Evolutionary conservation across 2,797 vertebrate species (phyloP).

Genomic region (Propithecus perrieri): DNA sequence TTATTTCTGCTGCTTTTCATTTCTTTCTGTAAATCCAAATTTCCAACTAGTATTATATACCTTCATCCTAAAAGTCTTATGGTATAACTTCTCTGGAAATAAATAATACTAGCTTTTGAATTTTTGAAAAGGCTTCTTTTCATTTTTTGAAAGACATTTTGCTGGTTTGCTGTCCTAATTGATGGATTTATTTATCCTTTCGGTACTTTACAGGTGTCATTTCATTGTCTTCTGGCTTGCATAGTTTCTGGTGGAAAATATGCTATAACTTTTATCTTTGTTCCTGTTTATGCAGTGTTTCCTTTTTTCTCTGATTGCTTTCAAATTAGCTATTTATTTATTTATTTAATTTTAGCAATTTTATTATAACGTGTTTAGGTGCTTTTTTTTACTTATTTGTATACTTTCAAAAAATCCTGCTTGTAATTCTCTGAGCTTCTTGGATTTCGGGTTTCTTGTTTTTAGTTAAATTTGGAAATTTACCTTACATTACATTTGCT

Average conservation of each 20-base stretch:
- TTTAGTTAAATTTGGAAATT: not conserved
- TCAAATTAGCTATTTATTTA: not conserved
- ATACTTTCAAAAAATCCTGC: not conserved
- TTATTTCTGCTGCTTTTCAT: not conserved
- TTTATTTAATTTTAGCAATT: not conserved
- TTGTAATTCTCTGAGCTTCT: not conserved
- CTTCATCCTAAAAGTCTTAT: not conserved
- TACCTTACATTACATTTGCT: not conserved
- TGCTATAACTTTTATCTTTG: not conserved
- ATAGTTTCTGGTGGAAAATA: not conserved
- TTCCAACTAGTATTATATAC: not conserved
- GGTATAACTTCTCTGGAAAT: not conserved
- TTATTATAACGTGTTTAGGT: not conserved
- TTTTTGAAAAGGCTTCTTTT: not conserved
- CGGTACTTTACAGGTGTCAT: not conserved
- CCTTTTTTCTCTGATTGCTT: not conserved
- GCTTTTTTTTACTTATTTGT: not conserved
- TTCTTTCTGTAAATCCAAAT: not conserved
- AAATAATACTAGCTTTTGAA: not conserved
- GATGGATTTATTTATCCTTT: not conserved
- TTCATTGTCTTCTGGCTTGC: not conserved
- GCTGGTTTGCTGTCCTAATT: not conserved
- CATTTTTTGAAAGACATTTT: not conserved
- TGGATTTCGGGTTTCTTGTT: not conserved
- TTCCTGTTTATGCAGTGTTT: not conserved